Base-by-base conservation (phyloP, 2,888 invertebrate species). In the Liopterus haemorrhoidalis region DNA sequence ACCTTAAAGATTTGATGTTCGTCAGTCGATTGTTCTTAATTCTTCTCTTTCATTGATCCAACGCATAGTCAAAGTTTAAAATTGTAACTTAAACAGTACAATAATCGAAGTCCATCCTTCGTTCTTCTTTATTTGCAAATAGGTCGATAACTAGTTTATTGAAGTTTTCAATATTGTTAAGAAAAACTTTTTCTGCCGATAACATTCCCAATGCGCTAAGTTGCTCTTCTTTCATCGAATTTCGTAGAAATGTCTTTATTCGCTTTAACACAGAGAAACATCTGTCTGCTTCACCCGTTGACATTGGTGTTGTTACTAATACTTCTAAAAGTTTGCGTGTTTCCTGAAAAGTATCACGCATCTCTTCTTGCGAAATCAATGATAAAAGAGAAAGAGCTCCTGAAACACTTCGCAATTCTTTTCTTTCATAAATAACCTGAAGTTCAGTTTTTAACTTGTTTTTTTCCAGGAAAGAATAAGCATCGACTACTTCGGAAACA, bases 171-270 rank as follows among this genome's bases (percentile, higher is more conserved):
- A 55, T 54, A 41, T 40, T 28, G 6, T 41, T 35, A 15, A 55
- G 40, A 38, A 55, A 40, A 11, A 43, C 36, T 32, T 51, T 48
- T 39, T 56, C 52, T 33, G 51, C 50, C 14, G 50, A 48, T 15
- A 53, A 45, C 49, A 52, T 48, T 15, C 52, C 37, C 33, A 54
- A 41, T 14, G 49, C 49, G n/a, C 37, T 42, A n/a, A 54, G 32
- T 25, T 50, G 38, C 3, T 45, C 52, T 24, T 48, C 28, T 5
- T 31, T 35, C 46, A 39, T 45, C 2, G 41, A 45, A 18, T 35
- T 44, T 18, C 41, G 20, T 11, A 49, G 19, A 22, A 46, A 54
- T 11, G 27, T 39, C 25, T 43, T 45, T 14, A 49, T 39, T 8
- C 48, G 32, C 18, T 45, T 48, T 15, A 48, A 28, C 1, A 46